A percentile compares a stretch with the other conserved stretches of the same genome.
These are phyloP conservation scores for Musca domestica DNA, from an alignment of 1,140 invertebrate genomes.

Conservation along the genomic window DNA sequence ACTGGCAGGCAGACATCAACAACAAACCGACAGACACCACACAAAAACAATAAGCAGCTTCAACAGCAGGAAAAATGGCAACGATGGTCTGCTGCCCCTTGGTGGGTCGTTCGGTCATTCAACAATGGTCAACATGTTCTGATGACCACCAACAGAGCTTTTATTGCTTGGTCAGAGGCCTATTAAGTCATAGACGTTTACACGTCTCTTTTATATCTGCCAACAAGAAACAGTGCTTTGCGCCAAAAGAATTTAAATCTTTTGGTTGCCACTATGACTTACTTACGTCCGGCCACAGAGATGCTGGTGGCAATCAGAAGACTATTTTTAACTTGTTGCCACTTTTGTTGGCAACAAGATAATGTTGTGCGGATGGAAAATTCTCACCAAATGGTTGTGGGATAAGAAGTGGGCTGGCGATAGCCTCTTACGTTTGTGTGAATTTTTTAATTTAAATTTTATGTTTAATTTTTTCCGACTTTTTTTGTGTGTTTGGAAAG, in stretches of 20 bases:
- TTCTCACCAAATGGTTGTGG: neutral
- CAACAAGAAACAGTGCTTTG: neutral
- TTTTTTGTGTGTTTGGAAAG: no score
- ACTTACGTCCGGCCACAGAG: neutral
- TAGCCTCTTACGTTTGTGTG: neutral
- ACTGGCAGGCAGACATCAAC: no score
- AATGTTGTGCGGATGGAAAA: neutral
- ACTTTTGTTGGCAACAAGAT: neutral
- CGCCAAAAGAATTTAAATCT: slow-evolving; percentile 6
- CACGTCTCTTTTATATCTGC: slow-evolving; percentile 26
- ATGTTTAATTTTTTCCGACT: neutral
- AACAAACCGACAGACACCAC: neutral
- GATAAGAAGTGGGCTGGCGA: neutral
- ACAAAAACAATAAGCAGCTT: neutral
- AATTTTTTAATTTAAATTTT: slow-evolving; percentile 22
- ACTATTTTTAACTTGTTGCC: slow-evolving; percentile 3
- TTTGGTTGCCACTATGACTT: neutral
- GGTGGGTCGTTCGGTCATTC: slow-evolving; percentile 20
- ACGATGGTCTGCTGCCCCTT: slow-evolving; percentile 17
- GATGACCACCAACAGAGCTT: slow-evolving; percentile 52
- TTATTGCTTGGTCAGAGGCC: slow-evolving; percentile 48
- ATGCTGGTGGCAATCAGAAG: slow-evolving; percentile 13
- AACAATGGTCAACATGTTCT: slow-evolving; percentile 30
- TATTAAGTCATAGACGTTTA: slow-evolving; percentile 52
- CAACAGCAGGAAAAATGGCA: slow-evolving; percentile 19